Base-by-base conservation (phyloP, 2,888 invertebrate species). In the Rosalia funebris region DNA sequence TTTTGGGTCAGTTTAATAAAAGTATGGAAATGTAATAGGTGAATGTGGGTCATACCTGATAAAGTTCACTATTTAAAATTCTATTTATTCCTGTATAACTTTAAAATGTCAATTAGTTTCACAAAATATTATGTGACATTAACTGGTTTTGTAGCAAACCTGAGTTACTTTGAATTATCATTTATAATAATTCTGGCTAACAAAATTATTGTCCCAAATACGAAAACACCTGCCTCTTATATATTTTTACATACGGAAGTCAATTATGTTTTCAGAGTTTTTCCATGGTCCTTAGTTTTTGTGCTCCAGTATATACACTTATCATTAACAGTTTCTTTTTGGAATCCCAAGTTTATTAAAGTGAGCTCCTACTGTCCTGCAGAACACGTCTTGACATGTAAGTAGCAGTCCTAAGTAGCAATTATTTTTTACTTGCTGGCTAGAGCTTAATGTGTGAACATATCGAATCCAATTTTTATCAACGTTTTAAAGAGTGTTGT, bases 11-110 rank as follows among this genome's bases (percentile, higher is more conserved):
- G 20, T 44, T 44, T 44, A 25, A 44, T 44, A 44, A 44, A 44
- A 20, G 20, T 25, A 12, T 44, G 44, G 19, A 44, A 20, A 44
- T 44, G 14, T 44, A 44, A 44, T 20, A 20, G 11, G 20, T 14
- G 25, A 14, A 44, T 12, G 11, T 44, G 17, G 44, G 44, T 44
- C 44, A 14, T 20, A 44, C 20, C 44, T 25, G 25, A 11, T 44
- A 25, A 44, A 44, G 44, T 44, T 44, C 44, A 25, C 44, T 5
- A 44, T 25, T 44, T 44, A 44, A 44, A 25, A 44, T 44, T 12
- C 20, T 19, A 44, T 44, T 44, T 44, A 44, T 20, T 25, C 14
- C 12, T 14, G 11, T 44, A n/a, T 12, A n/a, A 44, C 44, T 44
- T 25, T 44, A 12, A 44, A 44, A 44, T 44, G 20, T 14, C 44